These are phyloP conservation scores for Hesperophylax magnus DNA, from an alignment of 1,140 invertebrate genomes.

Conservation along the genomic window DNA sequence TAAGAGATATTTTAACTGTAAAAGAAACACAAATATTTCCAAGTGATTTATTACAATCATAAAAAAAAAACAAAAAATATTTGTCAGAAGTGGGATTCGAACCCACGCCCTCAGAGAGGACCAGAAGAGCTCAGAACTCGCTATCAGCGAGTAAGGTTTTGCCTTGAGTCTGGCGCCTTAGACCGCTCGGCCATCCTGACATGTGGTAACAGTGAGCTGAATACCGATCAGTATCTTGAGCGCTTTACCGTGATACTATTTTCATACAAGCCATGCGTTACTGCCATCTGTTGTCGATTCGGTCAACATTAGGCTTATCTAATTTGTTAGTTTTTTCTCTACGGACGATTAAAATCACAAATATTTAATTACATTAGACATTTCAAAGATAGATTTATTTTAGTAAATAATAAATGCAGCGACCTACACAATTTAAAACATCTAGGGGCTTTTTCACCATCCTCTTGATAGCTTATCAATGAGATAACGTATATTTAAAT, in stretches of 20 bases:
- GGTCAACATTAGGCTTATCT: background rate
- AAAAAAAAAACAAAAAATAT: conserved; percentile 65
- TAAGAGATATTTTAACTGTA: no score
- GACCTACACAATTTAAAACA: no score
- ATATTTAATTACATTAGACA: no score
- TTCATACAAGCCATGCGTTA: background rate
- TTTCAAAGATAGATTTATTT: no score
- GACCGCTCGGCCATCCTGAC: conserved; percentile 80
- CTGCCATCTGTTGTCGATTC: conserved; percentile 17
- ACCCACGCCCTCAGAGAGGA: conserved; percentile 89
- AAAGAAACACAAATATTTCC: no score
- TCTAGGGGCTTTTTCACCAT: no score
- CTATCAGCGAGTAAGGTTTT: conserved; percentile 57
- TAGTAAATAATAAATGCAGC: no score
- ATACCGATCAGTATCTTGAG: background rate
- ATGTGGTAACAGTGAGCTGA: conserved; percentile 26
- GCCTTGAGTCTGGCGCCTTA: conserved; percentile 81
- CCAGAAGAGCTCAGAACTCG: conserved; percentile 71
- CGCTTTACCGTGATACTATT: background rate
- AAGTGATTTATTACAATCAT: no score
- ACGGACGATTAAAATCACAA: no score
- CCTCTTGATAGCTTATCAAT: no score
- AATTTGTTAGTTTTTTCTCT: no score
- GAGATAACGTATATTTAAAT: no score
- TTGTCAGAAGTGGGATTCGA: conserved; percentile 91